Percentiles rank a stretch among this genome's conserved stretches.
Conservation (phyloP, 2,797 vertebrate genomes). For the Avahi laniger region DNA sequence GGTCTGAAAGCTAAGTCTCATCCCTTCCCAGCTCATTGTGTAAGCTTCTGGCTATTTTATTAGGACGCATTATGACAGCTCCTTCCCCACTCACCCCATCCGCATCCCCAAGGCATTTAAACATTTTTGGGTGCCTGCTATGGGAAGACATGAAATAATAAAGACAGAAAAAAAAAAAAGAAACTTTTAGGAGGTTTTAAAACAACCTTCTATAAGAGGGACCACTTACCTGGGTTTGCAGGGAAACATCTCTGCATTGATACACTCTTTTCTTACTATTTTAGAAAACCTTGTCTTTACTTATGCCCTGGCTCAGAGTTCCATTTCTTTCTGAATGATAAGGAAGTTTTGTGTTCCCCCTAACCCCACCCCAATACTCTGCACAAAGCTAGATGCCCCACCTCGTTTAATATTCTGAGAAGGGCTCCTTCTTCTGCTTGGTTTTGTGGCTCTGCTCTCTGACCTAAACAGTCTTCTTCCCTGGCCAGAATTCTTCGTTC, state of each 20-base stretch:
- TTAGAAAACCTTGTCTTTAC: neutral
- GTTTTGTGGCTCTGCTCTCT: neutral
- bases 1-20: neutral
- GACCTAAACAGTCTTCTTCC: neutral
- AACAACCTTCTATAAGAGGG: neutral
- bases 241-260: neutral
- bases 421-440: neutral
- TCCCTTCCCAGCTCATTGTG: neutral
- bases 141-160: neutral
- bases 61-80: neutral
- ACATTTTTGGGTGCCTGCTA: neutral
- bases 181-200: neutral
- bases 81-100: too few relatives aligned
- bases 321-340: neutral
- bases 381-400: neutral
- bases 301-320: neutral
- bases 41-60: neutral
- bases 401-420: neutral
- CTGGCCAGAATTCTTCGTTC: neutral
- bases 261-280: neutral
- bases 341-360: too few relatives aligned
- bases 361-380: neutral
- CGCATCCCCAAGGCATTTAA: neutral
- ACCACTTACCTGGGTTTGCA: neutral
- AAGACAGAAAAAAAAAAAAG: neutral